Base-by-base conservation (phyloP, 2,888 invertebrate genomes). In the Empis livida region DNA sequence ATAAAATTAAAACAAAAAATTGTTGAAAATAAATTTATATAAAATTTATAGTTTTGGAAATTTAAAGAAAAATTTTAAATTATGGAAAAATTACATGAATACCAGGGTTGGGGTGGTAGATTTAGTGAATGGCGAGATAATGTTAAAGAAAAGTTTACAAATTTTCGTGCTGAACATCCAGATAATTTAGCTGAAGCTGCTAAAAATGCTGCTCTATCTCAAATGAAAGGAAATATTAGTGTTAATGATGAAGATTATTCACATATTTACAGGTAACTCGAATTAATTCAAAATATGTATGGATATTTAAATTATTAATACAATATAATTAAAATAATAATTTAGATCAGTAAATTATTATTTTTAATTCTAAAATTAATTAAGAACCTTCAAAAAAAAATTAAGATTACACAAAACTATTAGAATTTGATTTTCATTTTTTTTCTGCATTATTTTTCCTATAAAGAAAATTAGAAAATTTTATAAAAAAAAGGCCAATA, bases 31-130 rank as follows among this genome's bases (percentile, higher is more conserved):
- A n/a, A 9, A 41, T n/a, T 23, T 38, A n/a, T n/a, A n/a, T n/a
- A n/a, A n/a, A n/a, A n/a, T n/a, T n/a, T n/a, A n/a, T n/a, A 38
- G 5, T 38, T 38, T 38, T 14, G 4, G 6, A 38, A 41, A 39
- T 16, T 38, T 38, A 15, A 15, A 15, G 10, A 40, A 13, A 16
- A 23, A 41, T 5, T 8, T 10, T 6, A 32, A 40, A 64, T 55
- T 80, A 80, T 81, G 60, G 86, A 88, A 55, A 89, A 89, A 64
- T 66, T 89, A 46, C 77, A 84, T 59, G 83, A 85, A 56, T 89
- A 89, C 63, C 82, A 86, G 62, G 88, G 89, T 1, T 68, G 80
- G 45, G 66, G 79, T 2, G 88, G 88, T 9, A 74, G 84, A 20
- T 62, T 83, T 27, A 88, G 89, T 60, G 74, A 75, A 16, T 71